These are phyloP conservation scores for Dromococcyx pavoninus DNA, from an alignment of 2,797 vertebrate genomes.

Conservation along the genomic window DNA sequence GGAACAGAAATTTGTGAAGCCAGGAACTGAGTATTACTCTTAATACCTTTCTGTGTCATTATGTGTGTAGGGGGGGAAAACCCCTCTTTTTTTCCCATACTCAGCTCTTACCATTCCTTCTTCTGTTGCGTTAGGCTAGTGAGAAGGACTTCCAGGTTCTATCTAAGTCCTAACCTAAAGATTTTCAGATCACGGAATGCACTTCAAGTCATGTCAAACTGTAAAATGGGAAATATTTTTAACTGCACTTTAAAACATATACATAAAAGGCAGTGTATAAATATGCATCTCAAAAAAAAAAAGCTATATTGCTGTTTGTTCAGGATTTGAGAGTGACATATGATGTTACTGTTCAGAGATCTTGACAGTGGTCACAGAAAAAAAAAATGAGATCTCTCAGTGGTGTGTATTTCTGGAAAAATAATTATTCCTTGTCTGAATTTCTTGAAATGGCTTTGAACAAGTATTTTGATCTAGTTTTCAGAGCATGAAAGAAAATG, in stretches of 20 bases:
- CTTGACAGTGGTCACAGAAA: neutral
- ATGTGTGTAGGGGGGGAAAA: neutral
- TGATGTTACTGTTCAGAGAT: neutral
- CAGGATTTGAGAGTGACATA: neutral
- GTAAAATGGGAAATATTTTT: neutral
- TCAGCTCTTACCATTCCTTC: neutral
- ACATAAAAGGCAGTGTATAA: neutral
- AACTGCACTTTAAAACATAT: neutral
- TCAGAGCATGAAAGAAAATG: conserved; percentile 11
- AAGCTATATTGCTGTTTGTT: neutral
- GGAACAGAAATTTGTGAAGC: neutral
- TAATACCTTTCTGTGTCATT: neutral
- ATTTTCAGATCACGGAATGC: neutral
- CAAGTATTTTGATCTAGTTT: conserved; percentile 11
- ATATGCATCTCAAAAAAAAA: neutral
- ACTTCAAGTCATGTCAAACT: neutral
- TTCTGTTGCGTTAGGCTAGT: neutral
- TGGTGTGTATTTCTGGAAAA: neutral
- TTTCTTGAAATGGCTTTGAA: neutral
- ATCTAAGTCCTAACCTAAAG: neutral
- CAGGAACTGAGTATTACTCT: neutral
- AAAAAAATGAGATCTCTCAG: neutral
- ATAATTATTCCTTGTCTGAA: neutral
- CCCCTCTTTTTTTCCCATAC: neutral
- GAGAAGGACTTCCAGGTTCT: neutral